Evolutionary conservation across 2,113 vertebrate genomes (phyloP), one percentile per base, ranked within the genome.

Genomic region (Scartelaos histophorus): DNA sequence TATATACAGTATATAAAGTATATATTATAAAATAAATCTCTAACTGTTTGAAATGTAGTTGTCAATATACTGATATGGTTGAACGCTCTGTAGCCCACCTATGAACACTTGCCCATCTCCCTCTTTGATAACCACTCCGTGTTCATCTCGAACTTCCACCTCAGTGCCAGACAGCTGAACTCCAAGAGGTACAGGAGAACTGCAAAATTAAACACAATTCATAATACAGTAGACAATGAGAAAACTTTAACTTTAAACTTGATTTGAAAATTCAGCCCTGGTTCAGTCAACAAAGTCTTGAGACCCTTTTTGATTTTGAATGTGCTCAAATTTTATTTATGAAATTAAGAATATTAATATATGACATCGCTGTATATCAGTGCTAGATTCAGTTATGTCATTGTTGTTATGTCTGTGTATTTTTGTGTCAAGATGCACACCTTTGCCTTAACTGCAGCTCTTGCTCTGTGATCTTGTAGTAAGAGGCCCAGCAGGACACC

Each of bases 401-500:
- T 43, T 9, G 10, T 9, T 43, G 38, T 43, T 9, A 43, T 43
- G 38, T 43, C 38, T 43, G 38, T 43, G 10, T 43, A 43, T 43
- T 43, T 43, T 10, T 43, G 38, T 10, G 38, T 1, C 15, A 13
- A 0, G 0, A 0, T 29, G 80, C 92, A 91, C 69, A 93, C 92
- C 0, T 21, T 64, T 54, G n/a, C n/a, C 51, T 51, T 2, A 79
- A 57, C 53, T 56, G 69, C 73, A 89, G 81, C 88, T 92, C 84
- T 77, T 79, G 43, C 76, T 95, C 93, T 56, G 96, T 95, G 76
- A 99, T 88, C 86, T 74, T 90, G 83, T 95, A 95, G 69, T 87
- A 95, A 67, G 91, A 95, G 9, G 96, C 97, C 98, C 98, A 99
- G 88, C 97, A 96, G 74, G 98, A 99, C 47, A 99, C 97, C 78